Evolutionary conservation across 2,797 vertebrate species (phyloP), one percentile per base, ranked within the genome.

Genomic region (Distichodus sexfasciatus): DNA sequence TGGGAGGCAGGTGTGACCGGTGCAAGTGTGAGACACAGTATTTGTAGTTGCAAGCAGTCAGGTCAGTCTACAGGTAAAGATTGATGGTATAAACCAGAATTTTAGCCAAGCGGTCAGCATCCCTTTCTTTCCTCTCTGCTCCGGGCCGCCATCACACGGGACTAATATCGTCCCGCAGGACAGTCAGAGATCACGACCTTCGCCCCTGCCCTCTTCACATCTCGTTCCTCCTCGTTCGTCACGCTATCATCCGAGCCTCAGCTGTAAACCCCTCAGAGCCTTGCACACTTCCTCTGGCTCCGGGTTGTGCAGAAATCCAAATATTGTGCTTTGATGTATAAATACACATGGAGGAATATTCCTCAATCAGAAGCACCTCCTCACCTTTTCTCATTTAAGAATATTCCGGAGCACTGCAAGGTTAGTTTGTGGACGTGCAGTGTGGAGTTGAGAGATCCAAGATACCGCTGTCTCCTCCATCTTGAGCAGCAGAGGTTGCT

Each of bases 141-240:
- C 59, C 3, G 9, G 14, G 36, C 24, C 14, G 0, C 35, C 28
- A 53, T 31, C 17, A 26, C 26, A 31, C 26, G 3, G 11, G 44
- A 28, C 5, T 38, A 26, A 24, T 41, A 44, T 61, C 26, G 36
- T 53, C 19, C 17, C 6, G 44, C n/a, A 43, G 26, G 36, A 23
- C 12, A 17, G 46, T 38, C 19, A 12, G 7, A 3, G 36, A 57
- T 69, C 66, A 59, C 11, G 35, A 60, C 35, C 66, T 43, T 50
- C 51, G 35, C 35, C 12, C 1, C 53, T 9, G 14, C 8, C 40
- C 58, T 38, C n/a, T 43, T 43, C 40, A 19, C 24, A 5, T 44
- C 40, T 47, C 14, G 6, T 61, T 15, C 21, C 40, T n/a, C 9
- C 26, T 60, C 41, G 26, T 62, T 50, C 40, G 43, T 68, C 51